Evolutionary conservation across 2,888 invertebrate species (phyloP), one percentile per base, ranked within the genome.

Genomic region (Nemotelus nigrinus): DNA sequence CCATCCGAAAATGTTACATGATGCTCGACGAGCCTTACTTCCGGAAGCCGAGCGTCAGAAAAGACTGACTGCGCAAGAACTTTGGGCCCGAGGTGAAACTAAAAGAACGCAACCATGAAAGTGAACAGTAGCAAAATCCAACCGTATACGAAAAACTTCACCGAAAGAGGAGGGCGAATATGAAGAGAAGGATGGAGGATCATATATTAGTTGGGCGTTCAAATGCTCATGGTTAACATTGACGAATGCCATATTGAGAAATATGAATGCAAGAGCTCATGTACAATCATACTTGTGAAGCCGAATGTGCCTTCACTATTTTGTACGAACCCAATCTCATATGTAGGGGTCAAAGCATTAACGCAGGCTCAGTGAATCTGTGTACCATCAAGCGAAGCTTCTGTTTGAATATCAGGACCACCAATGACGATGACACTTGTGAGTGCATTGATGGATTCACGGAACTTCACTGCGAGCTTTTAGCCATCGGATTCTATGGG

Each of bases 281-380:
- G 98, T 83, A 91, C 92, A 2, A 97, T 96, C 82, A 90, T 90
- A 41, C 88, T 98, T 76, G 91, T 91, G 83, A 92, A 92, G 83
- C 92, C 92, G 77, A 91, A 92, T 25, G 90, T 91, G 1, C 95
- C 96, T 0, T 91, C 93, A 50, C 90, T 95, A 4, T 95, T 99
- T 5, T 96, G 94, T 84, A 97, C 98, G 0, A 99, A 99, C 85
- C 93, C 92, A 1, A 96, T 97, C 0, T 96, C 97, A 3, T 96
- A 98, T 84, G 96, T 99, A 10, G 98, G 98, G 0, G 96, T 99
- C 0, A 92, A 93, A 41, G 96, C 96, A 0, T 89, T 93, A 48
- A 93, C 96, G 0, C 92, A 93, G 85, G 93, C 96, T 0, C 90
- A 92, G 68, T 97, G 97, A 83, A 90, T 89, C 0, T 95, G 95